Base-by-base conservation (phyloP, 2,888 invertebrate genomes). In the Heteromurus nitidus region DNA sequence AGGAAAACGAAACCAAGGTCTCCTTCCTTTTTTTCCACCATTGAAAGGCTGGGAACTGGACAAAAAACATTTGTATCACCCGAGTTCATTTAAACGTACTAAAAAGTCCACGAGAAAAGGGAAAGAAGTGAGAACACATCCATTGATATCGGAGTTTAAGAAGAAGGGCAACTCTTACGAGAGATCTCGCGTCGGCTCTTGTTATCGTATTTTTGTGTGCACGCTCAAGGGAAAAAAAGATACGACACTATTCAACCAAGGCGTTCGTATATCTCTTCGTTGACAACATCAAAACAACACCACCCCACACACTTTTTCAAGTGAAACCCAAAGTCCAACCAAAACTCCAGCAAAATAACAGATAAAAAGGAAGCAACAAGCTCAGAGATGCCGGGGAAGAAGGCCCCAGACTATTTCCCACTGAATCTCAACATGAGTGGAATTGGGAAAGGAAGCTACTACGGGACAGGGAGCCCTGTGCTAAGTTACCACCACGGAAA, bases 331-430 rank as follows among this genome's bases (percentile, higher is more conserved):
- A 68, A 76, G 31, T 20, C 30, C 68, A 26, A 53, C 13, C 3
- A 26, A 20, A 68, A 68, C 68, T 20, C 18, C 20, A 70, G 70
- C 70, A 72, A 72, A 80, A 72, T 80, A 80, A 72, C 80, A 72
- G 77, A 79, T 62, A 70, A 62, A 60, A 53, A 70, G 70, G 80
- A 72, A 58, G 55, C 16, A 31, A 58, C 30, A 13, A 75, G 75
- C 55, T 24, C 69, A 69, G 80, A 64, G 16, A 86, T 86, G 86
- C 86, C 86, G 84, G 86, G 86, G 82, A 86, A 86, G 83, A 81
- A 86, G 70, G 86, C 85, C 83, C 82, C 84, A 58, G 85, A 84
- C 62, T 85, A 85, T 75, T 85, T 85, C 85, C 85, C 86, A 58
- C 75, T 85, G 80, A 85, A 86, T 84, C 64, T 85, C 50, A 84